Percentiles rank a stretch among this genome's conserved stretches.
phyloP scores from a whole-genome alignment of 2,113 vertebrate genomes.

The Macquaria australasica region DNA sequence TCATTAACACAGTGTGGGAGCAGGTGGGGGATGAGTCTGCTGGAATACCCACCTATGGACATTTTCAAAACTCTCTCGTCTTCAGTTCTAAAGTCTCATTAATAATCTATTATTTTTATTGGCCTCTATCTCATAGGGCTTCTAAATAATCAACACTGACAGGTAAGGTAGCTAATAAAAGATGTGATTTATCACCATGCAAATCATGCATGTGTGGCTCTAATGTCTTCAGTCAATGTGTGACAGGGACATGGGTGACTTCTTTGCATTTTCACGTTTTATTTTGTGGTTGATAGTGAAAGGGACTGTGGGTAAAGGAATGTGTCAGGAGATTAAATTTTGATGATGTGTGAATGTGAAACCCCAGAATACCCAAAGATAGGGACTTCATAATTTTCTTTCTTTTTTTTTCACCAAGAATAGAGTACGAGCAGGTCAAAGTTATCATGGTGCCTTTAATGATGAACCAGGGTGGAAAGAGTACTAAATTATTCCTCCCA shows the following conservation, averaged over 20 bases:
- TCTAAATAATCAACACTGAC: conserved; percentile 12
- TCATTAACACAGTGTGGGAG: conserved; percentile 15
- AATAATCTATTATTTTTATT: conserved; percentile 26
- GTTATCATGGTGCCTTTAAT: not conserved
- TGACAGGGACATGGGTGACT: no score
- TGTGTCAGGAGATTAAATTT: not conserved
- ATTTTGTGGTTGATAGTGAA: not conserved
- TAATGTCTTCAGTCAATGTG: not conserved
- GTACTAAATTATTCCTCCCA: not conserved
- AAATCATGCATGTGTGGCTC: not conserved
- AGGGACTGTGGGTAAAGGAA: not conserved
- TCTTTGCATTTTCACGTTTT: no score
- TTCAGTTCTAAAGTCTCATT: conserved; percentile 34
- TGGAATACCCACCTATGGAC: conserved; percentile 17
- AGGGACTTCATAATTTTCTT: not conserved
- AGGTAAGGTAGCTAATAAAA: conserved; percentile 7
- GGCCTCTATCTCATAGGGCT: not conserved
- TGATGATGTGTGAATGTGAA: not conserved
- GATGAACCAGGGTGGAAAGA: not conserved
- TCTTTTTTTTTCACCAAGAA: not conserved
- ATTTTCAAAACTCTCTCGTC: conserved; percentile 20
- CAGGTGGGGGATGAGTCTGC: conserved; percentile 25
- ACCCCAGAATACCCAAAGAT: not conserved
- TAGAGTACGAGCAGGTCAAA: not conserved
- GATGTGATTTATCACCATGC: not conserved